phyloP scores from a whole-genome alignment of 2,113 vertebrate genomes.

The Solea solea region DNA sequence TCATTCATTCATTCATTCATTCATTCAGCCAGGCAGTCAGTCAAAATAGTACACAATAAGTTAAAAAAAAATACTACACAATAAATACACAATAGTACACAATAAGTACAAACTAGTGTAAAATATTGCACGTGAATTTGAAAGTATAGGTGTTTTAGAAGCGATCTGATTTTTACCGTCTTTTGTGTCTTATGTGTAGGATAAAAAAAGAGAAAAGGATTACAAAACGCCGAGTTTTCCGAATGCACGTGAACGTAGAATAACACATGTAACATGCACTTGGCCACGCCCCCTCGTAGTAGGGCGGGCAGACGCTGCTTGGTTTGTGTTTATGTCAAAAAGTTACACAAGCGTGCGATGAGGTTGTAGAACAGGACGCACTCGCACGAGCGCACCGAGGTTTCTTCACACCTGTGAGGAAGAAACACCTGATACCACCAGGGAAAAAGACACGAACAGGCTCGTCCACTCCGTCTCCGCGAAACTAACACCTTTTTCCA shows the following conservation, averaged over 20 bases:
- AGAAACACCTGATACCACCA: background rate
- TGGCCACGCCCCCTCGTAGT: conserved; percentile 68
- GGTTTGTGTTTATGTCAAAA: conserved; percentile 64
- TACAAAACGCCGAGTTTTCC: background rate
- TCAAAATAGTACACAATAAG: too few species aligned
- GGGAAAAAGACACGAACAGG: too few species aligned
- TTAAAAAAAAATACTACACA: too few species aligned
- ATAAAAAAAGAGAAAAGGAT: background rate
- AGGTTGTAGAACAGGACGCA: conserved; percentile 48
- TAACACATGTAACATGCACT: conserved; percentile 16
- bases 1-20: too few species aligned
- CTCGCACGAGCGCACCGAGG: conserved; percentile 32
- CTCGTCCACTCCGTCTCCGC: too few species aligned
- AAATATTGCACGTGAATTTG: too few species aligned
- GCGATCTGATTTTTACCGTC: too few species aligned
- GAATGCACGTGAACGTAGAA: conserved; percentile 16
- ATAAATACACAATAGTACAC: too few species aligned
- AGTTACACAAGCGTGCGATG: conserved; percentile 77
- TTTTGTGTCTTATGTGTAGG: background rate
- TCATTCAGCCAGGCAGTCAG: too few species aligned
- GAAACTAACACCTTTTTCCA: too few species aligned
- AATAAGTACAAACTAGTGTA: too few species aligned
- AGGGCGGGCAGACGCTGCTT: conserved; percentile 67
- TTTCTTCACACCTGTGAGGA: background rate
- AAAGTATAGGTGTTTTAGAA: too few species aligned